phyloP scores from a whole-genome alignment of 2,888 invertebrate genomes.

The Nomada hirtipes region DNA sequence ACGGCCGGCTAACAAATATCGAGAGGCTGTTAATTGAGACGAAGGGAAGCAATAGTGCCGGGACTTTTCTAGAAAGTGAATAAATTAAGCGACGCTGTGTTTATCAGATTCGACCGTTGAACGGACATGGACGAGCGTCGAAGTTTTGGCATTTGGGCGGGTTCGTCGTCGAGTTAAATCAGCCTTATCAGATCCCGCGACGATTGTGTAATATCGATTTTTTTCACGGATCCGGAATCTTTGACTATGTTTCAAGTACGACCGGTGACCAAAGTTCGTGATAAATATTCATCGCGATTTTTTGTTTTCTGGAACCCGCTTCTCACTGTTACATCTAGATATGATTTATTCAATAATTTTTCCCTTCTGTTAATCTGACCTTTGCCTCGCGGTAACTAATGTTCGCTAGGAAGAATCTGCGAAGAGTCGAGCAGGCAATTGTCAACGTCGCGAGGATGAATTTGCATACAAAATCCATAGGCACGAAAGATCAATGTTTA shows the following conservation, averaged over 20 bases:
- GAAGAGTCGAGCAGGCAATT: background rate
- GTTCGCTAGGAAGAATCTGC: no score
- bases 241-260: background rate
- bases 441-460: background rate
- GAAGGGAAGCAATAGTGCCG: background rate
- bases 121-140: background rate
- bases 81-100: background rate
- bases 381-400: background rate
- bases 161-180: background rate
- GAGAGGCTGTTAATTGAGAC: slow-evolving; percentile 1
- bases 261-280: background rate
- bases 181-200: background rate
- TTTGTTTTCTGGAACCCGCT: background rate
- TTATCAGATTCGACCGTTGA: background rate
- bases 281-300: slow-evolving; percentile 32
- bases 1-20: background rate
- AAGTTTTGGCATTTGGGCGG: background rate
- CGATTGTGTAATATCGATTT: background rate
- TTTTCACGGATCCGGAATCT: background rate
- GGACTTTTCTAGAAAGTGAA: slow-evolving; percentile 19
- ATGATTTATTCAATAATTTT: background rate
- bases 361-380: background rate
- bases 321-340: background rate
- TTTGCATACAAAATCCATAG: background rate
- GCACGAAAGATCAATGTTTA: background rate